Percentiles rank a stretch among this genome's conserved stretches.
phyloP scores from a whole-genome alignment of 2,113 vertebrate species.

The Psettodes erumei region DNA sequence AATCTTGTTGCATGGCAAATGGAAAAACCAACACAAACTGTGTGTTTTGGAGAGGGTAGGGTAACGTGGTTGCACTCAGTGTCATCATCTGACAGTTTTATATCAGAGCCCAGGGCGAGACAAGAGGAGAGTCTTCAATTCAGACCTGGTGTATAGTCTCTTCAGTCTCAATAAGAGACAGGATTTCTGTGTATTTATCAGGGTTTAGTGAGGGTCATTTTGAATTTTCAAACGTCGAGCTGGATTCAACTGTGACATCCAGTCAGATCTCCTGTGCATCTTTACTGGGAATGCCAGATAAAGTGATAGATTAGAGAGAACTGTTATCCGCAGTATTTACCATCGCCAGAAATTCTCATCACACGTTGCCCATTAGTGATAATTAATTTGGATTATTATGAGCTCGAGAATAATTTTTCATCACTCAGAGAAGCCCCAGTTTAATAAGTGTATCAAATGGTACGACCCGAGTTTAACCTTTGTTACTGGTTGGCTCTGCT shows the following conservation, averaged over 20 bases:
- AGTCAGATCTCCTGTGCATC: neutral
- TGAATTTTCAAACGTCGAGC: slow-evolving; percentile 30
- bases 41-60: slow-evolving; percentile 32
- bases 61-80: slow-evolving; percentile 61
- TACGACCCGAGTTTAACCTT: slow-evolving; percentile 71
- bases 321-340: slow-evolving; percentile 13
- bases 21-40: slow-evolving; percentile 15
- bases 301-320: slow-evolving; percentile 9
- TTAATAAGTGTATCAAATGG: slow-evolving; percentile 72
- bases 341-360: slow-evolving; percentile 34
- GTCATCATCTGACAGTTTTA: slow-evolving; percentile 75
- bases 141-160: slow-evolving; percentile 27
- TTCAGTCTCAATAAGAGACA: slow-evolving; percentile 32
- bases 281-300: slow-evolving; percentile 6
- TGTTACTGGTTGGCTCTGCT: slow-evolving; percentile 45
- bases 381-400: slow-evolving; percentile 60
- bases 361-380: slow-evolving; percentile 54
- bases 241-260: neutral
- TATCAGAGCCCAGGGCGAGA: slow-evolving; percentile 68
- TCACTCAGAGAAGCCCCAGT: slow-evolving; percentile 26
- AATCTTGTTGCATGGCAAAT: slow-evolving; percentile 12
- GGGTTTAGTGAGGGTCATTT: slow-evolving; percentile 10
- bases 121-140: slow-evolving; percentile 53
- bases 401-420: slow-evolving; percentile 67
- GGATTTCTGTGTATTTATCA: slow-evolving; percentile 13